These are phyloP conservation scores for Aphrophora alni DNA, from an alignment of 2,888 invertebrate genomes.

Conservation along the genomic window DNA sequence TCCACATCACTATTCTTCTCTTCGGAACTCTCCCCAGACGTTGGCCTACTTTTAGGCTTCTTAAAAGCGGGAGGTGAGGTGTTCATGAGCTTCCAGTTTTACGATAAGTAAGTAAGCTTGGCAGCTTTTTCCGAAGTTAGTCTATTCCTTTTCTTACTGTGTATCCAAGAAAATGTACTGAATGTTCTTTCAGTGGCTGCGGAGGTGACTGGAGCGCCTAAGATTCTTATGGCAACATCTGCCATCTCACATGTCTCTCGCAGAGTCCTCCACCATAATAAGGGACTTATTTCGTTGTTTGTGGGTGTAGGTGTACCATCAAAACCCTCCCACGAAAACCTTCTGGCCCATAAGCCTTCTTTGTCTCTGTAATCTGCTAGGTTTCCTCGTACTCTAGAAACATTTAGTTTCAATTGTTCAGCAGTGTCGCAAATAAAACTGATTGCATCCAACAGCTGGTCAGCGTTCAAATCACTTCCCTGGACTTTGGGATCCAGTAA, in stretches of 20 bases:
- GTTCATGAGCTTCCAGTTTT: constrained; percentile 32
- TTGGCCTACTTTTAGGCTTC: neutral
- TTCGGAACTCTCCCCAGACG: neutral
- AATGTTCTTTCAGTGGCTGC: too few species aligned
- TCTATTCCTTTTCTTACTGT: constrained; percentile 49
- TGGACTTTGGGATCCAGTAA: constrained; percentile 29
- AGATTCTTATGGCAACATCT: constrained; percentile 22
- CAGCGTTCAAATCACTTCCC: too few species aligned
- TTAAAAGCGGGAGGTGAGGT: neutral
- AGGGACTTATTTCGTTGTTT: constrained; percentile 3
- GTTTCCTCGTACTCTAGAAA: constrained; percentile 7
- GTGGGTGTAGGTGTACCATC: neutral
- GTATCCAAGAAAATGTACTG: too few species aligned
- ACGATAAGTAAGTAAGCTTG: constrained; percentile 14
- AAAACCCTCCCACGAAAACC: constrained; percentile 30
- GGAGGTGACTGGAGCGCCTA: too few species aligned
- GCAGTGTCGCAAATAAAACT: too few species aligned
- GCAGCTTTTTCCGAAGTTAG: too few species aligned
- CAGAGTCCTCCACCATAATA: too few species aligned
- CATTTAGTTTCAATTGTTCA: neutral
- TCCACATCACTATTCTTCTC: neutral
- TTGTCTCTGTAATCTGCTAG: constrained; percentile 36
- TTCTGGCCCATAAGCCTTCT: too few species aligned
- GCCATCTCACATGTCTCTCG: constrained; percentile 24
- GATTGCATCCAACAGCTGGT: too few species aligned